phyloP scores from a whole-genome alignment of 2,888 invertebrate genomes.

The Lymantria monacha region DNA sequence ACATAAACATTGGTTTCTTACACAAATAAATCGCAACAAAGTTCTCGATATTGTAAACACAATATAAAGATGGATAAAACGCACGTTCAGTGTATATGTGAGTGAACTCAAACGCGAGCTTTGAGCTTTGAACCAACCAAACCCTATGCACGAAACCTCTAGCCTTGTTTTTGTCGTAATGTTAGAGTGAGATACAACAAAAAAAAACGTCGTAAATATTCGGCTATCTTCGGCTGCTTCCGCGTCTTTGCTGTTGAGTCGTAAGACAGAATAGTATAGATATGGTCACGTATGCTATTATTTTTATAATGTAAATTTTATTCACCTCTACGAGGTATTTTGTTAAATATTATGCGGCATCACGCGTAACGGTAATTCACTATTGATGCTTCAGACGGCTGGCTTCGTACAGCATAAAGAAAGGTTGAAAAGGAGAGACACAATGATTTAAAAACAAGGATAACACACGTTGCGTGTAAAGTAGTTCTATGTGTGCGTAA shows the following conservation, averaged over 20 bases:
- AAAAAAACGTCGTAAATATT: conserved; percentile 67
- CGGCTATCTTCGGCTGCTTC: conserved; percentile 62
- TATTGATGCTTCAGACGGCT: conserved; percentile 5
- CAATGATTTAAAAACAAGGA: too few relatives aligned
- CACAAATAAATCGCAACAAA: conserved; percentile 62
- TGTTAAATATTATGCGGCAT: conserved; percentile 7
- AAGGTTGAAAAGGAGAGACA: too few relatives aligned
- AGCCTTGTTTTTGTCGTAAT: conserved; percentile 60
- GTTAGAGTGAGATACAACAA: conserved; percentile 62
- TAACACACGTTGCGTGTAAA: too few relatives aligned
- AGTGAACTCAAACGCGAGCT: conserved; percentile 45
- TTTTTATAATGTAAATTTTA: conserved; percentile 20
- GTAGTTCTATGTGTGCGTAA: too few relatives aligned
- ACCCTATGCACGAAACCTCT: conserved; percentile 12
- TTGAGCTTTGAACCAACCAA: conserved; percentile 42
- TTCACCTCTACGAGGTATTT: conserved; percentile 8
- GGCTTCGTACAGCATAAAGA: neutral
- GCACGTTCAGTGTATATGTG: conserved; percentile 23
- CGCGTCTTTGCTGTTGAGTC: conserved; percentile 54
- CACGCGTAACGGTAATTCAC: conserved; percentile 5
- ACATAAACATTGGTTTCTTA: conserved; percentile 40
- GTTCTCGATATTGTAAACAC: conserved; percentile 54
- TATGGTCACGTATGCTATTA: conserved; percentile 13
- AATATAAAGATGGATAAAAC: conserved; percentile 29
- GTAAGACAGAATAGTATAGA: conserved; percentile 48